These are phyloP conservation scores for Cephus sareptanus DNA, from an alignment of 2,888 invertebrate species.

Conservation along the genomic window DNA sequence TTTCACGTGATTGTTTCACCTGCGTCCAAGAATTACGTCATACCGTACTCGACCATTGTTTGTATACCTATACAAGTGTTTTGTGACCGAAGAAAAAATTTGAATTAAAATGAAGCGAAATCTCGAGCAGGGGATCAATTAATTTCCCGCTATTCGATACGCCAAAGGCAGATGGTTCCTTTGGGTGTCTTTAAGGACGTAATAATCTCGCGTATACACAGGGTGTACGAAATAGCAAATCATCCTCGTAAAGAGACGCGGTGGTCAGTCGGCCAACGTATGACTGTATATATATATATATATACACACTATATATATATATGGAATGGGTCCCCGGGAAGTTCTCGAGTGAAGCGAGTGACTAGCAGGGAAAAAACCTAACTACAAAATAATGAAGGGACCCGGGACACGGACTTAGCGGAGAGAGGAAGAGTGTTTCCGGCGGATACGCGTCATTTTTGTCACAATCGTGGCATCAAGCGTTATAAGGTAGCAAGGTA, in stretches of 20 bases:
- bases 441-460: constrained; percentile 66
- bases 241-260: constrained; percentile 41
- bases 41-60: neutral
- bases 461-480: constrained; percentile 64
- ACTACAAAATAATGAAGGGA: constrained; percentile 57
- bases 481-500: constrained; percentile 46
- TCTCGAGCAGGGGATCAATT: constrained; percentile 37
- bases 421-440: constrained; percentile 51
- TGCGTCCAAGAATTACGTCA: neutral
- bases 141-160: constrained; percentile 44
- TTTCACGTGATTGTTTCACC: neutral
- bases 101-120: neutral
- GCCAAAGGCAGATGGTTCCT: constrained; percentile 42
- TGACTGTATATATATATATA: neutral
- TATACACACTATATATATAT: neutral
- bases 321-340: neutral
- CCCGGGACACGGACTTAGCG: constrained; percentile 22
- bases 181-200: neutral
- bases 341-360: constrained; percentile 1
- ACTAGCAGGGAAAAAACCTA: constrained; percentile 44
- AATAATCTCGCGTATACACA: constrained; percentile 11
- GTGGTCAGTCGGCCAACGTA: neutral
- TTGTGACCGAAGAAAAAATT: neutral
- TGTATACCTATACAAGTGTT: neutral
- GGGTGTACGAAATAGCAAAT: constrained; percentile 50